phyloP scores from a whole-genome alignment of 2,797 vertebrate species.

The Glossophaga mutica region DNA sequence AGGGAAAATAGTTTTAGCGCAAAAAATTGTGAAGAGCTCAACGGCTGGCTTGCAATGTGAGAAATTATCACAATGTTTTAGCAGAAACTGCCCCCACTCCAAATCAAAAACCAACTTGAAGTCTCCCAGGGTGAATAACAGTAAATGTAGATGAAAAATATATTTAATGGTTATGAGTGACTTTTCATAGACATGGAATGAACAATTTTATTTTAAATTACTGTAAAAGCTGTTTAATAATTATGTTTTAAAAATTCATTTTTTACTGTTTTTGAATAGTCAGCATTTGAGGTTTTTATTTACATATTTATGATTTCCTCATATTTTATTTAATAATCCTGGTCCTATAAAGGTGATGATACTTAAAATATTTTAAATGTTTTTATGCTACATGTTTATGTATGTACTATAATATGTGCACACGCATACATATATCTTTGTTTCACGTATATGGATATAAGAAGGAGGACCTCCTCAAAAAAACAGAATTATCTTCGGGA shows the following conservation, averaged over 20 bases:
- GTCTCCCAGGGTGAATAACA: slow-evolving; percentile 24
- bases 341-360: not conserved
- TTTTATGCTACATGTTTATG: not conserved
- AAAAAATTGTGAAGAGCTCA: slow-evolving; percentile 55
- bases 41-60: slow-evolving; percentile 62
- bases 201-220: slow-evolving; percentile 10
- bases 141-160: not conserved
- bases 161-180: not conserved
- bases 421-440: not conserved
- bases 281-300: not conserved
- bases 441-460: not conserved
- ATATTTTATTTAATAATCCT: not conserved
- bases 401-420: not conserved
- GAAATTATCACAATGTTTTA: slow-evolving; percentile 52
- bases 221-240: not conserved
- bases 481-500: not conserved
- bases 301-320: not conserved
- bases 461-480: not conserved
- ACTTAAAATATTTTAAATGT: not conserved
- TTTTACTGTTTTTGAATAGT: not conserved
- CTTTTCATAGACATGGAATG: not conserved
- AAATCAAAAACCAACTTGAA: slow-evolving; percentile 39
- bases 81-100: not conserved
- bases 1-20: slow-evolving; percentile 19
- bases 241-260: not conserved